These are phyloP conservation scores for Peromyscus aztecus DNA, from an alignment of 2,797 vertebrate species.

Conservation along the genomic window DNA sequence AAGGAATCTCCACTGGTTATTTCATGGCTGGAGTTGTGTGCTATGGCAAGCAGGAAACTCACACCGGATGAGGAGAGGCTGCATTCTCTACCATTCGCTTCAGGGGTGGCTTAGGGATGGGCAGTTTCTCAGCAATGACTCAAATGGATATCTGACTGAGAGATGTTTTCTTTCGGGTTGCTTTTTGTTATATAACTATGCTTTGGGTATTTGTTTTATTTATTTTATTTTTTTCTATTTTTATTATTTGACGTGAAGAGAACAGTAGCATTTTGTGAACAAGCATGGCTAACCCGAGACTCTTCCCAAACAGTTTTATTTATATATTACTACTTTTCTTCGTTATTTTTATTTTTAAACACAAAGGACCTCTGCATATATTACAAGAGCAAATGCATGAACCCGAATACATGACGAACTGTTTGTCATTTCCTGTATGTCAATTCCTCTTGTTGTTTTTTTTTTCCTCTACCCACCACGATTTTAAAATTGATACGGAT, in stretches of 20 bases:
- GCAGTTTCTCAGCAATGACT: slow-evolving; percentile 16
- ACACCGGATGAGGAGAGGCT: not conserved
- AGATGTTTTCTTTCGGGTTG: slow-evolving; percentile 22
- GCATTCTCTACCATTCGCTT: not conserved
- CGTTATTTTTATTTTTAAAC: slow-evolving; percentile 23
- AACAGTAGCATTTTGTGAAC: slow-evolving; percentile 41
- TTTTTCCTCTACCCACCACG: not conserved
- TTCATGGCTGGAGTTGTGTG: not conserved
- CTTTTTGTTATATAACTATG: slow-evolving; percentile 47
- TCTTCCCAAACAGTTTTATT: slow-evolving; percentile 52
- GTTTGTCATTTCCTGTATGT: not conserved
- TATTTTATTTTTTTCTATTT: not conserved
- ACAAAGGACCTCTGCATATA: slow-evolving; percentile 52
- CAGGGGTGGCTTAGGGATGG: not conserved
- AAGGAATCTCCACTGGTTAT: slow-evolving; percentile 40
- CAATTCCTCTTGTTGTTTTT: slow-evolving; percentile 5
- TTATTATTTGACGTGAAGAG: slow-evolving; percentile 55
- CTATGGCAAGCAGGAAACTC: not conserved
- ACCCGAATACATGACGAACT: not conserved
- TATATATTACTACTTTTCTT: slow-evolving; percentile 22
- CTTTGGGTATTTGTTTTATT: not conserved
- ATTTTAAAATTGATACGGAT: not conserved
- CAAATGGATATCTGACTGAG: slow-evolving; percentile 2
- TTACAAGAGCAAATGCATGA: not conserved
- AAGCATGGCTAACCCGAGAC: not conserved